Evolutionary conservation across 1,140 invertebrate genomes (phyloP), one percentile per base, ranked within the genome.

Genomic region (Atta colombica): DNA sequence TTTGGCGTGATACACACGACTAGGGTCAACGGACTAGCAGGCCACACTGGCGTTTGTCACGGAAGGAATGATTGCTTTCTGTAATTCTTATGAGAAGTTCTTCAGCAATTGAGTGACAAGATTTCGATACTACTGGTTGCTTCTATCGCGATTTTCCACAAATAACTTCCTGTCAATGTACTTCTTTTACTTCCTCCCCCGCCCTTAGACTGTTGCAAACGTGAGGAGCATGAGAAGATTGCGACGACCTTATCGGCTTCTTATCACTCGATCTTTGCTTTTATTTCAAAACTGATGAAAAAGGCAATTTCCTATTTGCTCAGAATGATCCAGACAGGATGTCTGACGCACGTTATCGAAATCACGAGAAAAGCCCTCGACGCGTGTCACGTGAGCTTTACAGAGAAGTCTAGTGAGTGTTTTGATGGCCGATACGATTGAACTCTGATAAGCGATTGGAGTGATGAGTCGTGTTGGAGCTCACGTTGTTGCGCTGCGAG

Each of bases 401-500:
- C 28, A 31, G 21, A 35, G 53, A 74, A 74, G 16, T 61, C 28
- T 6, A 49, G 18, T 25, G 25, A 25, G 35, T 84, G 25, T 61
- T 84, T 58, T 18, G 25, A 45, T 18, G 18, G 16, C 18, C 65
- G 66, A 81, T 81, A 81, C 66, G 21, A 58, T 58, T n/a, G 21
- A 16, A 0, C 0, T 0, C 5, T 25, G 80, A 84, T 84, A 74
- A 84, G 21, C 25, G 25, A 10, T 28, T n/a, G 16, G 39, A 72
- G n/a, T 58, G 2, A n/a, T 18, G 68, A 75, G 12, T 35, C 14
- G n/a, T 12, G 2, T 14, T 68, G 21, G 14, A 74, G 61, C 77
- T 51, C 51, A 35, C 89, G 71, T 61, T 51, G 51, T 87, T 87
- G 55, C 66, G 88, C 61, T 74, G 14, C 74, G 78, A 77, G 28